Base-by-base conservation (phyloP, 2,113 vertebrate genomes). In the Maccullochella peelii region DNA sequence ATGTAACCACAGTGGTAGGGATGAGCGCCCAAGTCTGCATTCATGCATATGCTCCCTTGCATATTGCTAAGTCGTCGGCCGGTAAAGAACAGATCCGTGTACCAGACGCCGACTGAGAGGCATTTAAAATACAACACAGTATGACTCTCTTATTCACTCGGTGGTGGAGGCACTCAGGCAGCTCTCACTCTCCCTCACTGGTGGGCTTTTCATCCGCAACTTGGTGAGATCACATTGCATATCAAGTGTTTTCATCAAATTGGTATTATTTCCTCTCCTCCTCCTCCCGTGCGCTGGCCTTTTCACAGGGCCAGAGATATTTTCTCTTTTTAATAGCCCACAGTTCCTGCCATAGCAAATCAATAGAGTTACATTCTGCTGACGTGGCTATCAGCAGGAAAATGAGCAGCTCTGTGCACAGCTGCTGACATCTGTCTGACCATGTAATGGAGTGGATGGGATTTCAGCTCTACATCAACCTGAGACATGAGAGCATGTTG, bases 361-460 rank as follows among this genome's bases (percentile, higher is more conserved):
- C 89, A 82, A 92, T 91, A 83, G 79, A 59, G 78, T 54, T 84
- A 20, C 63, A 82, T 88, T 90, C 73, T 74, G 86, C 88, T 73
- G 69, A 52, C 42, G 54, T 69, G 69, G 86, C 79, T 18, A 15
- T 86, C 82, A 71, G 86, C 20, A 8, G 57, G 76, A 27, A 68
- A 80, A 73, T 50, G 42, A 82, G 82, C 42, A 58, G 36, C 77
- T 76, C 74, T 10, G 77, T 5, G 38, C 40, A 38, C 87, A 58
- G 85, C 69, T 73, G 78, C 87, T 91, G 86, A 67, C 85, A 87
- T 86, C 80, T 87, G 80, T 65, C 74, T 4, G 25, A 27, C 36
- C 0, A 50, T 42, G 82, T 74, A 38, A 82, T 3, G 21, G 49
- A 82, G 71, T 68, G 74, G 82, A 86, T 84, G 47, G 66, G 74